Conservation (phyloP, 2,113 vertebrate genomes). For the Oncorhynchus masou region DNA sequence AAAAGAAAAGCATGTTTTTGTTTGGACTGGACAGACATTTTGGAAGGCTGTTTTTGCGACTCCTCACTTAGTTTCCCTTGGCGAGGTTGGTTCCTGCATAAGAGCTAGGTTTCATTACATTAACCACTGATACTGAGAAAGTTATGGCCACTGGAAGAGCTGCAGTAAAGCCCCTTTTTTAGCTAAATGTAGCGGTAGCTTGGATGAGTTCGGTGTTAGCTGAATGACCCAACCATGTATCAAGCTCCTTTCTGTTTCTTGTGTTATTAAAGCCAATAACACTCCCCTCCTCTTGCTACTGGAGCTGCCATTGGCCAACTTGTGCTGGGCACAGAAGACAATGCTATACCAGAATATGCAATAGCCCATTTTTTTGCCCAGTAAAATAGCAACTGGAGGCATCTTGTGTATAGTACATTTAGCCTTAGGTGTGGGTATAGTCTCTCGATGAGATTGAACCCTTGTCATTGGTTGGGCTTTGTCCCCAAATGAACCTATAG, state of each 20-base stretch:
- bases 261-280: no score
- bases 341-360: no score
- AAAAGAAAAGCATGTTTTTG: conserved; percentile 26
- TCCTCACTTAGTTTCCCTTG: conserved; percentile 19
- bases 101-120: conserved; percentile 9
- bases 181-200: conserved; percentile 5
- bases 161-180: conserved; percentile 1
- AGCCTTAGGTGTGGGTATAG: no score
- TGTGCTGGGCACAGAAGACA: no score
- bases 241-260: neutral
- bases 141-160: conserved; percentile 40
- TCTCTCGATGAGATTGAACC: no score
- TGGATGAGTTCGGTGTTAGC: neutral
- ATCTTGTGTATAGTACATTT: no score
- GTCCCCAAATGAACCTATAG: no score
- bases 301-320: no score
- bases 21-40: conserved; percentile 35
- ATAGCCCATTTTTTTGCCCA: no score
- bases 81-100: conserved; percentile 5
- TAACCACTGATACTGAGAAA: conserved; percentile 33
- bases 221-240: neutral
- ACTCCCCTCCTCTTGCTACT: no score
- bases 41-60: conserved; percentile 19
- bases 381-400: no score
- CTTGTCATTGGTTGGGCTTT: no score